Percentiles rank a stretch among this genome's conserved stretches.
phyloP scores from a whole-genome alignment of 1,140 invertebrate genomes.

The Aphelenchoides avenae region DNA sequence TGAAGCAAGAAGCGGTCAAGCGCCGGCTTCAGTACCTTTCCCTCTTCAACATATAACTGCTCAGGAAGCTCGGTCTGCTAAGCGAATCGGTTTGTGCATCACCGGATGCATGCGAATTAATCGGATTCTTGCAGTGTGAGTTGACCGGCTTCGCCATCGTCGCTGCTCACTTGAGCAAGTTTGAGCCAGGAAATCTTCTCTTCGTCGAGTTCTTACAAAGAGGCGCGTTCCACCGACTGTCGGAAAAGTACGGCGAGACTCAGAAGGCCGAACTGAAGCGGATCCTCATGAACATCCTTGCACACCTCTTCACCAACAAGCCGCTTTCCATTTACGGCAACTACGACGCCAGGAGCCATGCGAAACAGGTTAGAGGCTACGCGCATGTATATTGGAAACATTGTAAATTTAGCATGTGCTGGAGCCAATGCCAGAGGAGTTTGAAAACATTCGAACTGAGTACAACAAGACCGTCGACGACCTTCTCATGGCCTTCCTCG shows the following conservation, averaged over 20 bases:
- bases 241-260: slow-evolving; percentile 28
- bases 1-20: slow-evolving; percentile 8
- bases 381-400: not conserved
- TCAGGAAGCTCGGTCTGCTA: slow-evolving; percentile 48
- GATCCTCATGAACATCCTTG: slow-evolving; percentile 42
- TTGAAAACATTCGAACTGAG: slow-evolving; percentile 26
- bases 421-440: slow-evolving; percentile 17
- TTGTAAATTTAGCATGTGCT: slow-evolving; percentile 34
- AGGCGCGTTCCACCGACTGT: slow-evolving; percentile 46
- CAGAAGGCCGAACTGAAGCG: slow-evolving; percentile 26
- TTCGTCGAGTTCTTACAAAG: slow-evolving; percentile 52
- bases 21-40: slow-evolving; percentile 41
- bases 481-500: slow-evolving; percentile 41
- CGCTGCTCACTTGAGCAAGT: slow-evolving; percentile 42
- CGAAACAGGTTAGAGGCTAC: slow-evolving; percentile 9
- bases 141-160: slow-evolving; percentile 50
- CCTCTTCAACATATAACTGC: slow-evolving; percentile 53
- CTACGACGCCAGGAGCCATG: slow-evolving; percentile 17
- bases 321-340: slow-evolving; percentile 30
- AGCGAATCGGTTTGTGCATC: too few species aligned
- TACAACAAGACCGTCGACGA: slow-evolving; percentile 40
- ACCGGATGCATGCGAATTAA: slow-evolving; percentile 36
- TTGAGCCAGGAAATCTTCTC: slow-evolving; percentile 54
- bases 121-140: slow-evolving; percentile 31
- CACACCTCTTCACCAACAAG: slow-evolving; percentile 49